Conservation (phyloP, 1,140 invertebrate genomes). For the Chironomus striatipennis region DNA sequence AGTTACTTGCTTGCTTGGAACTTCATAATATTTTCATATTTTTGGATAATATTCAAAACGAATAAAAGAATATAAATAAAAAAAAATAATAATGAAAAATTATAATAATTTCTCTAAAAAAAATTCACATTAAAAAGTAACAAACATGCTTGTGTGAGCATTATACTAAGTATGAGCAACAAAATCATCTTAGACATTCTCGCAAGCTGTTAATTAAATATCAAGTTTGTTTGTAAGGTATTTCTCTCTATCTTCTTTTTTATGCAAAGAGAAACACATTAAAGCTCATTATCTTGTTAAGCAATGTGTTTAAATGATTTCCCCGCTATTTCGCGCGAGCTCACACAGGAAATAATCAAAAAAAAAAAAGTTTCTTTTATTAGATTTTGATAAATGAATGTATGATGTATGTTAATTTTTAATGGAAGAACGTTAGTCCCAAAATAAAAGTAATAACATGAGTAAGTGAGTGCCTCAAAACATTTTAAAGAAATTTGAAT, state of each 20-base stretch:
- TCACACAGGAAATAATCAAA: slow-evolving; percentile 17
- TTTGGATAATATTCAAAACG: too few species aligned
- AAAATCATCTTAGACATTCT: not conserved
- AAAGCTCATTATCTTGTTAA: slow-evolving; percentile 22
- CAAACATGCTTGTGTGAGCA: not conserved
- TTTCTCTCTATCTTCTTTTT: not conserved
- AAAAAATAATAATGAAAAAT: too few species aligned
- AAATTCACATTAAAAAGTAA: not conserved
- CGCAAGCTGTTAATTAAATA: slow-evolving; percentile 13
- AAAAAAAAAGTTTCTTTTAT: slow-evolving; percentile 16
- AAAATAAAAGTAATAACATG: not conserved
- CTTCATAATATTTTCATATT: too few species aligned
- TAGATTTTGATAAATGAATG: slow-evolving; percentile 22
- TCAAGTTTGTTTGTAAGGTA: not conserved
- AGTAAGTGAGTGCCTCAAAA: not conserved
- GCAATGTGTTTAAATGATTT: slow-evolving; percentile 21
- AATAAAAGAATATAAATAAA: too few species aligned
- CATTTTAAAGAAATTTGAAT: slow-evolving; percentile 22
- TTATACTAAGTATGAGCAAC: not conserved
- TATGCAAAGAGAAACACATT: slow-evolving; percentile 17
- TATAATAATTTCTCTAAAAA: not conserved
- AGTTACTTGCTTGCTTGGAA: too few species aligned
- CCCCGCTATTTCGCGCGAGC: not conserved
- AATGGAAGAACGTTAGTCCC: not conserved
- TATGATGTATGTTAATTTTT: slow-evolving; percentile 15